Base-by-base conservation (phyloP, 2,888 invertebrate species). In the Dryobota labecula region DNA sequence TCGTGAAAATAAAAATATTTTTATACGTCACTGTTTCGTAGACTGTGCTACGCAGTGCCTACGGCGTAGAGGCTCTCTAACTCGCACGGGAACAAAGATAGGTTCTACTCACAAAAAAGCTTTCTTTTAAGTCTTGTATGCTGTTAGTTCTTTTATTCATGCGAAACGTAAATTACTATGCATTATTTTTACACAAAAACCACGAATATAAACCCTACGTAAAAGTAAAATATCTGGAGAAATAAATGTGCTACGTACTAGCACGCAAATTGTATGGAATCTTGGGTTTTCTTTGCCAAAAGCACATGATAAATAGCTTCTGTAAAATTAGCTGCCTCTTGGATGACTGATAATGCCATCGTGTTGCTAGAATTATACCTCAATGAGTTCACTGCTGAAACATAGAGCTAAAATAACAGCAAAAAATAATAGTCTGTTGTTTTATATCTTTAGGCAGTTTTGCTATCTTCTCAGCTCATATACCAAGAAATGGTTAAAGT, bases 1-100 rank as follows among this genome's bases (percentile, higher is more conserved):
- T 18, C 13, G n/a, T 43, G 13, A 47, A 64, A 36, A 20, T 30
- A 49, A 61, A 61, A 45, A 61, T 0, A 18, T n/a, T 61, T 71
- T 30, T 13, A 24, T 27, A 15, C n/a, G 11, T 41, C 9, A 20
- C 15, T 43, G 67, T 58, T 53, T 49, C 60, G 70, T 69, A 69
- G 74, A 69, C 76, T 2, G 20, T 76, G 74, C 74, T 76, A 74
- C 74, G 74, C 36, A 61, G 54, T 47, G 76, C 38, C 76, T 76
- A 74, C 76, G 74, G 69, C 74, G 76, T 74, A 74, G 74, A 76
- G 74, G 60, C 41, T 49, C 74, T 60, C 36, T 38, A 33, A 9
- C 41, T 47, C 38, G n/a, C 33, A 33, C 65, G 11, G 49, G 49
- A 57, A 43, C 56, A 66, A 66, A 36, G 33, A 68, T 18, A 54